phyloP scores from a whole-genome alignment of 1,140 invertebrate species.

The Cydia strobilella region DNA sequence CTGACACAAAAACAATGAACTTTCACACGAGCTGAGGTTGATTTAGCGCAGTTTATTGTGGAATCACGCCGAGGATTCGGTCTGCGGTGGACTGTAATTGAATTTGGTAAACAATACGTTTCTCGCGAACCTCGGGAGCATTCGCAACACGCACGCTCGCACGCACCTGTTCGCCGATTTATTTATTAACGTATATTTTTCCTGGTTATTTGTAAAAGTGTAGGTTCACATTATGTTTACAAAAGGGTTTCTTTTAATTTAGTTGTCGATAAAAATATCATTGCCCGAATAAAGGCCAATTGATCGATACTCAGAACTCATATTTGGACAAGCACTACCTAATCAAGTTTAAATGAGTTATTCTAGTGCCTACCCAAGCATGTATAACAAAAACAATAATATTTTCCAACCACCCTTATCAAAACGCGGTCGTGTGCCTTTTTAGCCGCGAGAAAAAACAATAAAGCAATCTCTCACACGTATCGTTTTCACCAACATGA shows the following conservation, averaged over 20 bases:
- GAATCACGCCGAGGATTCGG: conserved; percentile 59
- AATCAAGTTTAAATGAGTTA: neutral
- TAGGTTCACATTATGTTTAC: neutral
- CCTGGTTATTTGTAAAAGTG: neutral
- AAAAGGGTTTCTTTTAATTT: too few relatives aligned
- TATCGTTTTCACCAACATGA: conserved; percentile 76
- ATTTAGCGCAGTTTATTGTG: conserved; percentile 66
- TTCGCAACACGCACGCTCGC: conserved; percentile 50
- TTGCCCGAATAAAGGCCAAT: too few relatives aligned
- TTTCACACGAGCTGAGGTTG: conserved; percentile 66
- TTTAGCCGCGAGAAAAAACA: conserved; percentile 81
- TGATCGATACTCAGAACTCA: too few relatives aligned
- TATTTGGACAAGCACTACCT: neutral
- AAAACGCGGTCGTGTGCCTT: conserved; percentile 67
- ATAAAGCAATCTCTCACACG: conserved; percentile 80
- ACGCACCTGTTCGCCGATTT: conserved; percentile 55
- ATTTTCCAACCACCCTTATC: conserved; percentile 42
- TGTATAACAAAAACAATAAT: neutral
- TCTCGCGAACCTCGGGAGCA: conserved; percentile 47
- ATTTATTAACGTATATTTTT: conserved; percentile 36
- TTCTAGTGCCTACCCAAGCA: neutral
- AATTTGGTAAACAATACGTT: conserved; percentile 77
- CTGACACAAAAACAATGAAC: conserved; percentile 72
- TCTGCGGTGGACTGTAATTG: conserved; percentile 69
- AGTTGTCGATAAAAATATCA: neutral